Evolutionary conservation across 2,888 invertebrate species (phyloP).

Genomic region (Hydriomena furcata): DNA sequence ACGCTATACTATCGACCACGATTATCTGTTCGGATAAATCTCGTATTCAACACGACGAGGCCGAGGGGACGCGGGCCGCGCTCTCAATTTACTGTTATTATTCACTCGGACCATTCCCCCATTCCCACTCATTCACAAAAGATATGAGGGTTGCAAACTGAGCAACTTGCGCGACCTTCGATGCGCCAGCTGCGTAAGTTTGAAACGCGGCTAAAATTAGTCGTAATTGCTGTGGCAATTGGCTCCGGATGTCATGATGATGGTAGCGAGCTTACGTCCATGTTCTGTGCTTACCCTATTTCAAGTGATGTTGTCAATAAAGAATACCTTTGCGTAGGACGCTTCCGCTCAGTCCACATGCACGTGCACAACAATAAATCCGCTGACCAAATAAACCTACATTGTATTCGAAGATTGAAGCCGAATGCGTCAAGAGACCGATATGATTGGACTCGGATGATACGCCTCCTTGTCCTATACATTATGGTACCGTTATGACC

Average conservation of each 20-base stretch:
- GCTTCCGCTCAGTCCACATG: conserved; percentile 52
- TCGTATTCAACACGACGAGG: conserved; percentile 55
- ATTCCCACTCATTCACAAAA: conserved; percentile 47
- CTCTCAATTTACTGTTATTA: conserved; percentile 53
- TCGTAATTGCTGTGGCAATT: conserved; percentile 24
- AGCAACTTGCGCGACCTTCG: conserved; percentile 36
- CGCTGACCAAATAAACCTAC: conserved; percentile 45
- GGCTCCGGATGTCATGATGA: conserved; percentile 34
- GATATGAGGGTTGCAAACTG: conserved; percentile 35
- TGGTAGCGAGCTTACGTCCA: conserved; percentile 37
- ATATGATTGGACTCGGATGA: conserved; percentile 36
- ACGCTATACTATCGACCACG: conserved; percentile 46
- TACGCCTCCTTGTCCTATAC: conserved; percentile 26
- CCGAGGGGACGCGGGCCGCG: conserved; percentile 32
- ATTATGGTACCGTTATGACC: conserved; percentile 19
- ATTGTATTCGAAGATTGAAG: conserved; percentile 39
- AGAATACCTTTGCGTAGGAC: conserved; percentile 53
- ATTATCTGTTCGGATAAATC: conserved; percentile 68
- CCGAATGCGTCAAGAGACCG: conserved; percentile 15
- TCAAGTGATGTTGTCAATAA: conserved; percentile 47
- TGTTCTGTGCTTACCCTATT: conserved; percentile 49
- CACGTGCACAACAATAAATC: conserved; percentile 41
- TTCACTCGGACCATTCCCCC: conserved; percentile 46
- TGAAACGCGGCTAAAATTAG: conserved; percentile 29
- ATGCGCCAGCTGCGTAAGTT: conserved; percentile 35